phyloP scores from a whole-genome alignment of 2,797 vertebrate genomes.

The Artibeus jamaicensis region DNA sequence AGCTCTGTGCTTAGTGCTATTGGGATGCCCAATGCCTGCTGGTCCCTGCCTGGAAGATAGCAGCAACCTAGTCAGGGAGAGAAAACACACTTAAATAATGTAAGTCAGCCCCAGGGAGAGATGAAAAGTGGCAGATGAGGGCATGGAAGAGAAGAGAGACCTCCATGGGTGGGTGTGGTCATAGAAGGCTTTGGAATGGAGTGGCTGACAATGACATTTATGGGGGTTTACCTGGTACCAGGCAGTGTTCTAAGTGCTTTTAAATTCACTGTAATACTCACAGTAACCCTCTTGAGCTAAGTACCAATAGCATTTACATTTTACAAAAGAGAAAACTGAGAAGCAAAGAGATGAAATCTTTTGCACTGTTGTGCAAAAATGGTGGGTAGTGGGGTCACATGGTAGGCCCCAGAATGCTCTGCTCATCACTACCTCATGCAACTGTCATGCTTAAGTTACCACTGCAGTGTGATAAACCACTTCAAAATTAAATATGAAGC shows the following conservation, averaged over 20 bases:
- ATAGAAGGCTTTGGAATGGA: not conserved
- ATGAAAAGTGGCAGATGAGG: not conserved
- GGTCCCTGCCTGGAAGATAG: not conserved
- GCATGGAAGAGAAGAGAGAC: not conserved
- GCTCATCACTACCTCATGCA: not conserved
- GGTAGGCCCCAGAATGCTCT: not conserved
- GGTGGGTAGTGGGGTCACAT: not conserved
- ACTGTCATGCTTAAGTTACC: not conserved
- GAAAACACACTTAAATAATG: not conserved
- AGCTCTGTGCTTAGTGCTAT: not conserved
- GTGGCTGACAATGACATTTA: too few species aligned
- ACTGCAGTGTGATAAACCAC: not conserved
- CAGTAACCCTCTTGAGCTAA: not conserved
- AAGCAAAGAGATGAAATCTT: not conserved
- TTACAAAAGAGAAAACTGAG: not conserved
- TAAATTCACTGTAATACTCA: not conserved
- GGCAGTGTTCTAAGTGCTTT: not conserved
- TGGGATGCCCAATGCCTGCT: not conserved
- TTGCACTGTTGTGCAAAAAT: not conserved
- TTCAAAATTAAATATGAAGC: not conserved
- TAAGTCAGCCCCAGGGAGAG: not conserved
- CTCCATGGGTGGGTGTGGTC: not conserved
- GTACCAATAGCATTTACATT: not conserved
- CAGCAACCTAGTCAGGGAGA: not conserved
- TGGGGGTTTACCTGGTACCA: not conserved